Evolutionary conservation across 2,797 vertebrate genomes (phyloP).

Genomic region (Siniperca obscura): DNA sequence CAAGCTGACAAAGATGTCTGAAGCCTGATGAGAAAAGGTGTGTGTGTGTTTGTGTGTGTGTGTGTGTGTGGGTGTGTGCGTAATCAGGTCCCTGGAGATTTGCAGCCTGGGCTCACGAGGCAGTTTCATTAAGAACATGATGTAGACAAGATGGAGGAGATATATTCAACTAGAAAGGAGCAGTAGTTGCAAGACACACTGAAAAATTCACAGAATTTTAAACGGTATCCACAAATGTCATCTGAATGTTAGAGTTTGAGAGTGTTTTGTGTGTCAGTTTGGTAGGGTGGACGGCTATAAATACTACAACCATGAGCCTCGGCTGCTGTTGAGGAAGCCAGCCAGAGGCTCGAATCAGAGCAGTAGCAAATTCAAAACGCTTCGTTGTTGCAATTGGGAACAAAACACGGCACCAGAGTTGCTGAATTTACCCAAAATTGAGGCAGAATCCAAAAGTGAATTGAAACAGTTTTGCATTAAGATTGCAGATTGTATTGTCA

Average conservation of each 20-base stretch:
- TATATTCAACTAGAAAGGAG: not conserved
- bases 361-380: too few species aligned
- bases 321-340: not conserved
- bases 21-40: conserved; percentile 24
- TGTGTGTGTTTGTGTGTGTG: not conserved
- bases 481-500: not conserved
- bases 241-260: not conserved
- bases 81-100: conserved; percentile 47
- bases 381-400: too few species aligned
- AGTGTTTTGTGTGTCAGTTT: not conserved
- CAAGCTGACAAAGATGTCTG: conserved; percentile 23
- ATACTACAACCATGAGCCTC: not conserved
- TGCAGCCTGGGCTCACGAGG: conserved; percentile 24
- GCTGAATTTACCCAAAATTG: not conserved
- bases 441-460: not conserved
- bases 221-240: not conserved
- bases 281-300: not conserved
- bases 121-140: conserved; percentile 17
- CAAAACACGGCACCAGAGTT: not conserved
- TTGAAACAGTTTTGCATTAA: not conserved
- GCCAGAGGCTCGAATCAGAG: too few species aligned
- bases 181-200: not conserved
- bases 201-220: conserved; percentile 13
- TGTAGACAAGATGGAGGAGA: conserved; percentile 13
- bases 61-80: conserved; percentile 16